Base-by-base conservation (phyloP, 2,888 invertebrate genomes). In the Sphecodes monilicornis region DNA sequence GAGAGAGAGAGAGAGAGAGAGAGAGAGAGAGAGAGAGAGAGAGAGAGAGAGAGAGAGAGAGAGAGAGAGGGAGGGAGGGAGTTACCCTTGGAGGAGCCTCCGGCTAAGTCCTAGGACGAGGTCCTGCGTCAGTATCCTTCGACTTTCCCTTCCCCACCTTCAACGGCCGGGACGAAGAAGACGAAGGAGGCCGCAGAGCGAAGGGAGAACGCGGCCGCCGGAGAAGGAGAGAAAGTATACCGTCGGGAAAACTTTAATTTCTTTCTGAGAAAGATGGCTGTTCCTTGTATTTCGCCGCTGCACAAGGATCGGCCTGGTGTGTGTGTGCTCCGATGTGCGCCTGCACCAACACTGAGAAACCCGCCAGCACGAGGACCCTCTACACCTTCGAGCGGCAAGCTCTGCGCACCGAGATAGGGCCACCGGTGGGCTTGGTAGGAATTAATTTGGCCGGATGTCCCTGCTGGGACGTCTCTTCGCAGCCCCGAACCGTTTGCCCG, bases 171-270 rank as follows among this genome's bases (percentile, higher is more conserved):
- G n/a, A 16, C 18, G 46, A 60, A 66, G 46, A 64, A 70, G 39
- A 60, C 64, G 76, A 81, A 73, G 73, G 76, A 84, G 78, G 57
- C 50, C 50, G n/a, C 66, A 66, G 66, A 76, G 57, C 71, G 66
- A 64, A 71, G 77, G 82, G 80, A 60, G 79, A 43, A 70, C 71
- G 32, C 22, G 60, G 41, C 41, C 70, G 43, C 36, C 57, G 69
- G 57, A 78, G 43, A 68, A 54, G 76, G 74, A 60, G 82, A 85
- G 87, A 87, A 89, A 90, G 90, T 90, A 91, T 91, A 86, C 93
- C 91, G 86, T 75, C 74, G 93, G 93, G 93, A 93, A 92, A 93
- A 93, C 90, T 93, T 93, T 93, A 93, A 93, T 93, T 93, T 92
- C 92, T 92, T 93, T 93, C 92, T 84, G 89, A 90, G 91, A 92